Evolutionary conservation across 1,140 invertebrate species (phyloP).

Genomic region (Oppia nitens): DNA sequence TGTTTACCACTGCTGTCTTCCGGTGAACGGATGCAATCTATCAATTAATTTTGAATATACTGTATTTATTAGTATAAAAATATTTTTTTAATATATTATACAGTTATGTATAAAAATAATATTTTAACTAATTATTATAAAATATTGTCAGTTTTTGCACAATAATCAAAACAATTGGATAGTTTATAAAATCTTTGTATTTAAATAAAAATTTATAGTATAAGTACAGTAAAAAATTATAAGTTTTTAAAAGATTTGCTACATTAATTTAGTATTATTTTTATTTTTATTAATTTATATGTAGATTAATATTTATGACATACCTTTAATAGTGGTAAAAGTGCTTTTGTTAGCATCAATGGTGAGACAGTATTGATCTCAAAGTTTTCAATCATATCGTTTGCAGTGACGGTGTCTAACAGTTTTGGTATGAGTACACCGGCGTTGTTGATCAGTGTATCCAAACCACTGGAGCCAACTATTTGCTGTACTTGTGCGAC

Average conservation of each 20-base stretch:
- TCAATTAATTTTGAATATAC: too few relatives aligned
- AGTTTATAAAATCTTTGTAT: too few relatives aligned
- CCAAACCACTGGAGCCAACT: slow-evolving; percentile 49
- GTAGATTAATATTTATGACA: too few relatives aligned
- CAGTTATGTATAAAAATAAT: too few relatives aligned
- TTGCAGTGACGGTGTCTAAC: slow-evolving; percentile 44
- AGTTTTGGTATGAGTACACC: slow-evolving; percentile 54
- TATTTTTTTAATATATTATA: too few relatives aligned
- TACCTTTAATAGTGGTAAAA: slow-evolving; percentile 49
- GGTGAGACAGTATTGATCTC: slow-evolving; percentile 59
- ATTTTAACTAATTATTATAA: too few relatives aligned
- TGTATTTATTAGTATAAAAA: too few relatives aligned
- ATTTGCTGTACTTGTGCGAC: slow-evolving; percentile 21
- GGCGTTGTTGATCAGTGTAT: slow-evolving; percentile 72
- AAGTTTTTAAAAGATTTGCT: background rate
- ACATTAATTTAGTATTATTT: background rate
- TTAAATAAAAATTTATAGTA: too few relatives aligned
- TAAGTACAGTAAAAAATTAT: background rate
- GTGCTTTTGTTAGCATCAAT: slow-evolving; percentile 56
- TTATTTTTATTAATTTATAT: too few relatives aligned
- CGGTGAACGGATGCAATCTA: slow-evolving; percentile 37
- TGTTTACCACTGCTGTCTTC: slow-evolving; percentile 59
- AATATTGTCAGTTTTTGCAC: too few relatives aligned
- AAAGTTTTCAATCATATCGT: slow-evolving; percentile 50
- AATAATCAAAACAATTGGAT: too few relatives aligned